phyloP scores from a whole-genome alignment of 2,888 invertebrate genomes.

The Biston betularia region DNA sequence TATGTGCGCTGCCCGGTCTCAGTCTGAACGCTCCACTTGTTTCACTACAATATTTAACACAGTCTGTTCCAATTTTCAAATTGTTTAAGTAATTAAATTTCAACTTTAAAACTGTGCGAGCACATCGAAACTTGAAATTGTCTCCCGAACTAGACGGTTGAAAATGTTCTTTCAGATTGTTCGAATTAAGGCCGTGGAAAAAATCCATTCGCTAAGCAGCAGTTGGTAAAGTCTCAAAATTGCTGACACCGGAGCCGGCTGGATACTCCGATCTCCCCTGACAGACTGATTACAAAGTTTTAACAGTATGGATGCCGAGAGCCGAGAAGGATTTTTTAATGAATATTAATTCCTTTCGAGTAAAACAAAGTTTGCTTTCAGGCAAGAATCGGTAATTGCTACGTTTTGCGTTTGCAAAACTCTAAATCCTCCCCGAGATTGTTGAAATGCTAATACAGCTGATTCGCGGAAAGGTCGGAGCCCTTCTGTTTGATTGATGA shows the following conservation, averaged over 20 bases:
- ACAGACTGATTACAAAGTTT: slow-evolving; percentile 83
- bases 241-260: slow-evolving; percentile 65
- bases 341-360: slow-evolving; percentile 83
- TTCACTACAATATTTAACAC: slow-evolving; percentile 60
- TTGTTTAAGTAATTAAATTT: slow-evolving; percentile 62
- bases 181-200: slow-evolving; percentile 67
- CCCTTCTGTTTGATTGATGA: slow-evolving; percentile 46
- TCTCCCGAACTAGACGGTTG: slow-evolving; percentile 50
- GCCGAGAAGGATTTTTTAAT: slow-evolving; percentile 82
- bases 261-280: slow-evolving; percentile 50
- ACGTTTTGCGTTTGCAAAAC: slow-evolving; percentile 71
- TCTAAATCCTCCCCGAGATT: slow-evolving; percentile 66
- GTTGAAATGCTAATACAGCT: slow-evolving; percentile 59
- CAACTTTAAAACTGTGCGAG: slow-evolving; percentile 37
- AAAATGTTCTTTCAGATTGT: slow-evolving; percentile 59
- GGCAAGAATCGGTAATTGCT: slow-evolving; percentile 78
- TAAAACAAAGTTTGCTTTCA: slow-evolving; percentile 80
- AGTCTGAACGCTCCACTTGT: slow-evolving; percentile 52
- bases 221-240: slow-evolving; percentile 73
- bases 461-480: slow-evolving; percentile 33
- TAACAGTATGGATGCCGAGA: slow-evolving; percentile 76
- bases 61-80: slow-evolving; percentile 55
- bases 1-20: slow-evolving; percentile 46
- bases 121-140: slow-evolving; percentile 50
- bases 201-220: slow-evolving; percentile 64